phyloP scores from a whole-genome alignment of 2,797 vertebrate species.

The Mormyrus hasselquistii region DNA sequence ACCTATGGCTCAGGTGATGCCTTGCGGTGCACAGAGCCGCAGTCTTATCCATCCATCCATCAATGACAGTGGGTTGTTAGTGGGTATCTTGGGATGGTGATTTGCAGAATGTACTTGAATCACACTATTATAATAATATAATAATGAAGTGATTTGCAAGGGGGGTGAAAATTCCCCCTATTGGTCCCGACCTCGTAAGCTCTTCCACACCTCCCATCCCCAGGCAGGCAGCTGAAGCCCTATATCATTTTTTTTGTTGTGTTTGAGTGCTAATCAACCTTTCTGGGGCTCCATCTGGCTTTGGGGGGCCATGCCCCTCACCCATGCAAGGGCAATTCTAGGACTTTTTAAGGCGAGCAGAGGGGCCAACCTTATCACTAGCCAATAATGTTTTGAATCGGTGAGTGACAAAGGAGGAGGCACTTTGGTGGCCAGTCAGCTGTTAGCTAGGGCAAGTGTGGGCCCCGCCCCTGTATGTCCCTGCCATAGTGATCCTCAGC shows the following conservation, averaged over 20 bases:
- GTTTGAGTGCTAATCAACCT: neutral
- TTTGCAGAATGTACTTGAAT: neutral
- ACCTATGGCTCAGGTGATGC: constrained; percentile 87
- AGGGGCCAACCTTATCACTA: neutral
- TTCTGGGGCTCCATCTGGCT: neutral
- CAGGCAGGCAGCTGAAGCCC: neutral
- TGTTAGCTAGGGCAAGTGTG: neutral
- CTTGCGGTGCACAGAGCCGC: neutral
- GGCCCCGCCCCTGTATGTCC: neutral
- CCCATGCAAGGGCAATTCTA: neutral
- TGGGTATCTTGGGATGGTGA: neutral
- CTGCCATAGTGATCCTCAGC: neutral
- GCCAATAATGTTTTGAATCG: neutral
- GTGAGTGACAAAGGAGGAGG: neutral
- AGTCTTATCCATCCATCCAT: neutral
- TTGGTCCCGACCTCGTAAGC: neutral
- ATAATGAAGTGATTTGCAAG: neutral
- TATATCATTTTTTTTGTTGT: neutral
- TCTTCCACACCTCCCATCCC: neutral
- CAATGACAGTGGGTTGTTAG: neutral
- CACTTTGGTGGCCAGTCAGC: neutral
- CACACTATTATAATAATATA: neutral
- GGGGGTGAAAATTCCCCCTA: neutral
- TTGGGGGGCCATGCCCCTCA: neutral
- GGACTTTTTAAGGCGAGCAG: neutral